Evolutionary conservation across 37 sponge, comb jelly and placozoan genomes (phyloP).

Genomic region (Hexactinellida sp.): DNA sequence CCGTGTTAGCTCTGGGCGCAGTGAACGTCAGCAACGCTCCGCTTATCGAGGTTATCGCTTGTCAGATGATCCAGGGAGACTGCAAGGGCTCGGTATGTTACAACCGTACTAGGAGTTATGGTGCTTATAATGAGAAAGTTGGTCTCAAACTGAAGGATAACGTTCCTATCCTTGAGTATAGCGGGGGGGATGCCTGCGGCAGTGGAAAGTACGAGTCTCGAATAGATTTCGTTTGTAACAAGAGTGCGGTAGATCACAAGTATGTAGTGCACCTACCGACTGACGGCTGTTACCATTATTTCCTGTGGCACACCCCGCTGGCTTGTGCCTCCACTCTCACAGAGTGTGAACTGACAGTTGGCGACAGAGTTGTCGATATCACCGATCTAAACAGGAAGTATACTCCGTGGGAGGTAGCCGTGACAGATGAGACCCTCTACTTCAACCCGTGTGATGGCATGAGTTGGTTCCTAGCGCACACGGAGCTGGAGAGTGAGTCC

Average conservation of each 20-base stretch:
- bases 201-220: not conserved
- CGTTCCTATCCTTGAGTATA: not conserved
- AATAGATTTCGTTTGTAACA: not conserved
- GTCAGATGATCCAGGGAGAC: not conserved
- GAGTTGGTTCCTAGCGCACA: not conserved
- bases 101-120: not conserved
- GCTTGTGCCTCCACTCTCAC: slow-evolving; percentile 7
- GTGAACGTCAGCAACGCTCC: not conserved
- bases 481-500: not conserved
- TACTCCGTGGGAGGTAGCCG: not conserved
- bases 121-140: not conserved
- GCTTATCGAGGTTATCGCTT: not conserved
- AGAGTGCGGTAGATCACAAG: slow-evolving; percentile 3
- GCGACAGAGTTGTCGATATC: not conserved
- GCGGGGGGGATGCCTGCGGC: not conserved
- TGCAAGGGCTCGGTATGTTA: not conserved
- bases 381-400: not conserved
- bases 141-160: not conserved
- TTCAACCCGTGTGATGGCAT: not conserved
- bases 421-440: not conserved
- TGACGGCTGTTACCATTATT: not conserved
- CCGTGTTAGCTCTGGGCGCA: not conserved
- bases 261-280: not conserved
- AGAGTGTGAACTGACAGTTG: slow-evolving; percentile 2
- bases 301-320: not conserved